Percentiles rank a stretch among this genome's conserved stretches.
Evolutionary conservation across 2,888 invertebrate genomes (phyloP).

Genomic region (Drosophila mettleri): DNA sequence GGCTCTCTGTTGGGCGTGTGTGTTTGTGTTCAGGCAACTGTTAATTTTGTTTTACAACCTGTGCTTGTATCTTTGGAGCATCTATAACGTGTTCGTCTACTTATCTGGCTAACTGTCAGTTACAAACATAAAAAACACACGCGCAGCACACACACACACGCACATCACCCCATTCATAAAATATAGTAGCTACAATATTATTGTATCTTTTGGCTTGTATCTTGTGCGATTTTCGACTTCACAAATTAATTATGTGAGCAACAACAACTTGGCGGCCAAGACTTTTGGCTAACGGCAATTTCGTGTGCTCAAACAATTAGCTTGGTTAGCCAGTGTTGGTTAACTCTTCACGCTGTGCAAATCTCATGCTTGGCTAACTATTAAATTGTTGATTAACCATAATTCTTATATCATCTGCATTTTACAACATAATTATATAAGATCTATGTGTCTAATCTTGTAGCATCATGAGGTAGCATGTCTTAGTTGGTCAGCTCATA

Average conservation of each 20-base stretch:
- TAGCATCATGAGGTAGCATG: conserved; percentile 8
- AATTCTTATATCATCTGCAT: conserved; percentile 56
- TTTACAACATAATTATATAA: conserved; percentile 29
- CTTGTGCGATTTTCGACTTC: conserved; percentile 55
- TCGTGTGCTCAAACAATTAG: conserved; percentile 61
- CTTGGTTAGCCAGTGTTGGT: conserved; percentile 16
- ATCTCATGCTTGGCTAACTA: conserved; percentile 53
- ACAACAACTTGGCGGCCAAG: conserved; percentile 43
- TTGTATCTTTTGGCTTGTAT: conserved; percentile 35
- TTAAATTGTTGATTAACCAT: conserved; percentile 47
- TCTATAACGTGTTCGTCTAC: conserved; percentile 65
- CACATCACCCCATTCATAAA: conserved; percentile 62
- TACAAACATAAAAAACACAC: conserved; percentile 24
- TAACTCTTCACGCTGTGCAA: conserved; percentile 43
- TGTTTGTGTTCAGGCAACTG: conserved; percentile 71
- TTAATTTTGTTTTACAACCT: conserved; percentile 78
- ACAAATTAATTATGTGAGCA: conserved; percentile 57
- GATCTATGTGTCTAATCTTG: conserved; percentile 7
- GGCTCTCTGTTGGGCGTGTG: conserved; percentile 42
- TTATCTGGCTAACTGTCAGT: conserved; percentile 67
- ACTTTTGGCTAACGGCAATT: conserved; percentile 61
- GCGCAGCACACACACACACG: conserved; percentile 25
- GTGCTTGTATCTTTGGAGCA: conserved; percentile 51
- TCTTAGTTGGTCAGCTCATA: neutral
- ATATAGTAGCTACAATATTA: conserved; percentile 20